Evolutionary conservation across 92 coral and sea anemone species (phyloP).

Genomic region (Micromussa lordhowensis): DNA sequence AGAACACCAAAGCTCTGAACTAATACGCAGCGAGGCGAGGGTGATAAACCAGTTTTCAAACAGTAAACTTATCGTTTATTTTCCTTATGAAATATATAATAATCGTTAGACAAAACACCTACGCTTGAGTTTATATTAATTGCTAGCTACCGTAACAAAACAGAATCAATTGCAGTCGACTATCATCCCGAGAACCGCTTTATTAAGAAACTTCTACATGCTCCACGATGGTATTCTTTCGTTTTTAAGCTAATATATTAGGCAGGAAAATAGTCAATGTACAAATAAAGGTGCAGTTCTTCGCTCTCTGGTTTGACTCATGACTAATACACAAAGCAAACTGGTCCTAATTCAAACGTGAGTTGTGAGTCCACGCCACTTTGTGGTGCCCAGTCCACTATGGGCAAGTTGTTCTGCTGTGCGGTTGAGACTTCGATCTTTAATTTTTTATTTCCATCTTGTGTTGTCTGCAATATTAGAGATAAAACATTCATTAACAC

Average conservation of each 20-base stretch:
- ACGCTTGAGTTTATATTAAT: neutral
- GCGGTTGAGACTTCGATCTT: constrained; percentile 57
- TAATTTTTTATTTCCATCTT: constrained; percentile 67
- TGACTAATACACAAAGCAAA: constrained; percentile 70
- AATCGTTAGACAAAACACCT: neutral
- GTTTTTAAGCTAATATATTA: constrained; percentile 8
- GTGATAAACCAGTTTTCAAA: neutral
- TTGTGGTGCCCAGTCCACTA: constrained; percentile 72
- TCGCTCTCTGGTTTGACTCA: neutral
- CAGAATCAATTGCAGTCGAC: constrained; percentile 5
- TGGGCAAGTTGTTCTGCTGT: constrained; percentile 73
- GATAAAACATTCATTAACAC: neutral
- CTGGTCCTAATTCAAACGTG: constrained; percentile 73
- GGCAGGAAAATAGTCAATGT: constrained; percentile 33
- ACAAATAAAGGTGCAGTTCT: constrained; percentile 10
- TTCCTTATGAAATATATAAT: constrained; percentile 1
- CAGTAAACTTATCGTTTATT: neutral
- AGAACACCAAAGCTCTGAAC: neutral
- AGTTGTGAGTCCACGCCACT: constrained; percentile 63
- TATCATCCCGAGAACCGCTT: neutral
- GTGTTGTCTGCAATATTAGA: constrained; percentile 52
- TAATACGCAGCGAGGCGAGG: neutral
- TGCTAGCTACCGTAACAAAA: neutral
- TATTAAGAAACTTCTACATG: constrained; percentile 16
- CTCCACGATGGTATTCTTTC: neutral